Percentiles rank a stretch among this genome's conserved stretches.
Evolutionary conservation across 2,888 invertebrate genomes (phyloP).

Genomic region (Gisinianus flammeolus): DNA sequence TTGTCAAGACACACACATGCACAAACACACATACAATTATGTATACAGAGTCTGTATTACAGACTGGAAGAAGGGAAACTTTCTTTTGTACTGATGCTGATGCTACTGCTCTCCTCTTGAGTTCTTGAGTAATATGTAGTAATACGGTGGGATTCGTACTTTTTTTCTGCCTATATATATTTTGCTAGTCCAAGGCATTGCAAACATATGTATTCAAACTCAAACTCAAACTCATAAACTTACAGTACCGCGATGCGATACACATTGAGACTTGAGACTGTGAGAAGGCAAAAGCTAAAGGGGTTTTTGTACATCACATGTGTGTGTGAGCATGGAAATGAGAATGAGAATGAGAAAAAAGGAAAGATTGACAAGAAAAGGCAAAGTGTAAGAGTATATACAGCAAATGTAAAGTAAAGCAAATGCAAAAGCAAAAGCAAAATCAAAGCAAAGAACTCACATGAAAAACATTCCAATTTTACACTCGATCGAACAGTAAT

Average conservation of each 20-base stretch:
- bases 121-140: neutral
- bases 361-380: neutral
- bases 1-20: slow-evolving; percentile 21
- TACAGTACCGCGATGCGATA: neutral
- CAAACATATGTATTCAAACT: neutral
- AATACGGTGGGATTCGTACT: neutral
- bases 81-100: neutral
- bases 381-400: too few species aligned
- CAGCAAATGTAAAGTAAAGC: too few species aligned
- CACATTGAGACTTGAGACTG: neutral
- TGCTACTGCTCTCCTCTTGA: neutral
- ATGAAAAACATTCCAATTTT: slow-evolving; percentile 23
- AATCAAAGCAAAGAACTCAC: too few species aligned
- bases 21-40: too few species aligned
- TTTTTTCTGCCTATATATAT: neutral
- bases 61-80: slow-evolving; percentile 16
- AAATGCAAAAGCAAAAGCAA: too few species aligned
- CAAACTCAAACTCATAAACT: neutral
- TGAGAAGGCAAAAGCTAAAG: neutral
- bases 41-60: too few species aligned
- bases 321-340: neutral
- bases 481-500: slow-evolving; percentile 22
- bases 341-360: neutral
- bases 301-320: neutral
- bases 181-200: neutral